Evolutionary conservation across 2,797 vertebrate species (phyloP).

Genomic region (Danio tinwini): DNA sequence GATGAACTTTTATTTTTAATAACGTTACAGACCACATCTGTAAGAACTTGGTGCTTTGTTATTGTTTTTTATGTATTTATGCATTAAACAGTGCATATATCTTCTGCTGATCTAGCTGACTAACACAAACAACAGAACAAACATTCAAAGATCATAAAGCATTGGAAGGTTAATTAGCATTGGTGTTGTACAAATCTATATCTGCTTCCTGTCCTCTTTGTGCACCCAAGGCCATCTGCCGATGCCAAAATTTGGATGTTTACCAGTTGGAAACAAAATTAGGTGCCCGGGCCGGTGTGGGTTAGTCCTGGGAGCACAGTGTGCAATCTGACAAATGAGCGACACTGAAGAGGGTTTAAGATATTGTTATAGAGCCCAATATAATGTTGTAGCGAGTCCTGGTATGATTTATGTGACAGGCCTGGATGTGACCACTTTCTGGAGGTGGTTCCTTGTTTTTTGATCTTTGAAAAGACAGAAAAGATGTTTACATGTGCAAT

Average conservation of each 20-base stretch:
- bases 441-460: neutral
- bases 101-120: neutral
- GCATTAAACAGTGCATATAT: neutral
- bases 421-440: neutral
- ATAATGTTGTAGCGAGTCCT: neutral
- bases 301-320: constrained; percentile 31
- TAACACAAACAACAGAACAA: constrained; percentile 28
- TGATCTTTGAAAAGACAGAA: neutral
- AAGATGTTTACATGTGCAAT: neutral
- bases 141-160: neutral
- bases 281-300: constrained; percentile 40
- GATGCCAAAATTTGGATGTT: constrained; percentile 44
- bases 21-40: too few relatives aligned
- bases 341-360: neutral
- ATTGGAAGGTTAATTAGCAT: constrained; percentile 28
- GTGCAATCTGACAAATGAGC: constrained; percentile 19
- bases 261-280: constrained; percentile 51
- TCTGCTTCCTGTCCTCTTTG: constrained; percentile 42
- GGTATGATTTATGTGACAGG: neutral
- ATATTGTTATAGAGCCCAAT: neutral
- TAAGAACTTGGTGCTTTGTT: too few relatives aligned
- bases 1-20: too few relatives aligned
- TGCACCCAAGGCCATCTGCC: constrained; percentile 40
- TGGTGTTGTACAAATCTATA: constrained; percentile 39
- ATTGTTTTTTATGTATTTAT: too few relatives aligned